Base-by-base conservation (phyloP, 2,113 vertebrate genomes). In the Connochaetes taurinus region DNA sequence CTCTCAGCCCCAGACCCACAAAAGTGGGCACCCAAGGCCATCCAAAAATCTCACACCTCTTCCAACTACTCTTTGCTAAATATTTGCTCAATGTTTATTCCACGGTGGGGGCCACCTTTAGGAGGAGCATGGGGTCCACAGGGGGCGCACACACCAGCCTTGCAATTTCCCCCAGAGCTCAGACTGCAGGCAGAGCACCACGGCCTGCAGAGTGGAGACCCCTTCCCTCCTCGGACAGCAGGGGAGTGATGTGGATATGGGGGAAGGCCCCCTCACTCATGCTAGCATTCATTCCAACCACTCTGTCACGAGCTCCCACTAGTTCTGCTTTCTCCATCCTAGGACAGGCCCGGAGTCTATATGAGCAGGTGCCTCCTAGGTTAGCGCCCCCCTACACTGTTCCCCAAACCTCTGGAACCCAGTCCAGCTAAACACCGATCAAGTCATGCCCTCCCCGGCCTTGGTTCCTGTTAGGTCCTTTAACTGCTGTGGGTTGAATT, bases 121-220 rank as follows among this genome's bases (percentile, higher is more conserved):
- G 21, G 15, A 53, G 50, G 62, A 27, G 9, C 43, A n/a, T 3
- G 9, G 15, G 36, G 17, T 2, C 5, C 7, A 13, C 16, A 16
- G 15, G 5, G 27, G 25, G 0, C 0, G 1, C 13, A 5, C 6
- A 7, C 50, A 3, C 16, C 21, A 62, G 50, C 27, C 67, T 40
- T 36, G 60, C 45, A 45, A 50, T 12, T 82, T 84, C 29, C 23
- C n/a, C 25, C 33, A 31, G 11, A 3, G 1, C 21, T 10, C 50
- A 58, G 58, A 7, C 31, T n/a, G 25, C 57, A 17, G 29, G 43
- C 5, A 31, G 45, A 6, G 1, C 21, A 31, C 33, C 40, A 31
- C 25, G 10, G 62, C 7, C 43, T 45, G 45, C 15, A 21, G 9
- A 88, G 55, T 17, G 36, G 52, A 17, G 52, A 27, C 50, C 16